Evolutionary conservation across 2,797 vertebrate species (phyloP).

Genomic region (Sebastes goodei): DNA sequence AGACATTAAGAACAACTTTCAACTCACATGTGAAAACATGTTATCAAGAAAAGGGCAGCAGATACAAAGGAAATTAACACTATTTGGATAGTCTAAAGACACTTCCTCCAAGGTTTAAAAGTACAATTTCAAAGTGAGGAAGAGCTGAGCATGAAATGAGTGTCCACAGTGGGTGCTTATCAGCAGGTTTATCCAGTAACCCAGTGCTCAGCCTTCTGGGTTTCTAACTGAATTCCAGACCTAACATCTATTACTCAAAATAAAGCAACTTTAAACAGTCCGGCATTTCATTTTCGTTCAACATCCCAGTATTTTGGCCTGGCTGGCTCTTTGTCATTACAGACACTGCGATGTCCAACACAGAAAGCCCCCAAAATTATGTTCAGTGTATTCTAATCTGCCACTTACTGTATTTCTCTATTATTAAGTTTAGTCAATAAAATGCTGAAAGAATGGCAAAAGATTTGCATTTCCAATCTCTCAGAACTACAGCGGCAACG

Average conservation of each 20-base stretch:
- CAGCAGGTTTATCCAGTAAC: background rate
- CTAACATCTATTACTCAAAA: background rate
- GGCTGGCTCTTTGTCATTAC: background rate
- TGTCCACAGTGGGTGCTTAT: background rate
- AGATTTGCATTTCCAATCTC: background rate
- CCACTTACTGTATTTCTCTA: background rate
- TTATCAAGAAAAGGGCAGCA: background rate
- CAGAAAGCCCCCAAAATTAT: background rate
- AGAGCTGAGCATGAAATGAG: background rate
- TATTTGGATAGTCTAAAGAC: background rate
- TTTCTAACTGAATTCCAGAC: background rate
- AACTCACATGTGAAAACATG: background rate
- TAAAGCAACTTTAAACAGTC: background rate
- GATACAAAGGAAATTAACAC: background rate
- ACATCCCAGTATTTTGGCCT: background rate
- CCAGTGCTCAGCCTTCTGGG: background rate
- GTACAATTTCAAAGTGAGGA: background rate
- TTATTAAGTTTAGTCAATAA: background rate
- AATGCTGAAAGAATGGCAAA: background rate
- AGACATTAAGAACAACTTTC: background rate
- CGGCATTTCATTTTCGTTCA: background rate
- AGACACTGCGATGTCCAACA: background rate
- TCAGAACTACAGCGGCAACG: no score
- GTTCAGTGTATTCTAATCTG: background rate
- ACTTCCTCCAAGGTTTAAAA: background rate